phyloP scores from a whole-genome alignment of 1,140 invertebrate genomes.

The Vanessa tameamea region DNA sequence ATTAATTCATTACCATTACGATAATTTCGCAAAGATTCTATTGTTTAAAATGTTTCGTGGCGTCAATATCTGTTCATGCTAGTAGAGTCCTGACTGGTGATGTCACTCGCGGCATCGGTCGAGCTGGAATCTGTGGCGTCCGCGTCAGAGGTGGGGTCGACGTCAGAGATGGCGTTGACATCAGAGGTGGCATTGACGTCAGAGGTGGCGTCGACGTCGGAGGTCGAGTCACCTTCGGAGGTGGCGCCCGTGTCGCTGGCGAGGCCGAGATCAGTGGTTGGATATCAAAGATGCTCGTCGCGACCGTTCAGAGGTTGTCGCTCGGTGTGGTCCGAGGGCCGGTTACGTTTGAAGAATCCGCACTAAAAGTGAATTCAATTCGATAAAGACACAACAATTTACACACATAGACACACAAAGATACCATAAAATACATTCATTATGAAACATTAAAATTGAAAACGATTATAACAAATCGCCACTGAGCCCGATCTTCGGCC shows the following conservation, averaged over 20 bases:
- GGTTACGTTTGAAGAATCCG: slow-evolving; percentile 95
- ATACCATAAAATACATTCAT: too few relatives aligned
- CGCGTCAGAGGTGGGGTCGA: slow-evolving; percentile 67
- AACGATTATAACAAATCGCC: too few relatives aligned
- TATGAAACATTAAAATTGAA: too few relatives aligned
- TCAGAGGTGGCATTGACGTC: slow-evolving; percentile 82
- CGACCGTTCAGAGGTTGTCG: slow-evolving; percentile 90
- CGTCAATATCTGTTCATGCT: slow-evolving; percentile 41
- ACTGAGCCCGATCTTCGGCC: too few relatives aligned
- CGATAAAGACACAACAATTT: not conserved
- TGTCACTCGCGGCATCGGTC: slow-evolving; percentile 73
- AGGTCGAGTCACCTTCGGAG: slow-evolving; percentile 46
- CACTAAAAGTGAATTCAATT: slow-evolving; percentile 82
- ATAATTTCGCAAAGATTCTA: not conserved
- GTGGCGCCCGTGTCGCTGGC: slow-evolving; percentile 49
- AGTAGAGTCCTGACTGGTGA: slow-evolving; percentile 67
- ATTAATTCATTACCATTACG: not conserved
- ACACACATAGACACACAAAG: too few relatives aligned
- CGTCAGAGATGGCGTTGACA: slow-evolving; percentile 81
- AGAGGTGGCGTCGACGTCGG: slow-evolving; percentile 40
- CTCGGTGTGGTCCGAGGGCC: slow-evolving; percentile 89
- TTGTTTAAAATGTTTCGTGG: not conserved
- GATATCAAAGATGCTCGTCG: slow-evolving; percentile 85
- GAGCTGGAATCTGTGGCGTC: slow-evolving; percentile 49
- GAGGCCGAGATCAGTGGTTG: slow-evolving; percentile 56